Evolutionary conservation across 2,888 invertebrate species (phyloP).

Genomic region (Adelphocoris suturalis): DNA sequence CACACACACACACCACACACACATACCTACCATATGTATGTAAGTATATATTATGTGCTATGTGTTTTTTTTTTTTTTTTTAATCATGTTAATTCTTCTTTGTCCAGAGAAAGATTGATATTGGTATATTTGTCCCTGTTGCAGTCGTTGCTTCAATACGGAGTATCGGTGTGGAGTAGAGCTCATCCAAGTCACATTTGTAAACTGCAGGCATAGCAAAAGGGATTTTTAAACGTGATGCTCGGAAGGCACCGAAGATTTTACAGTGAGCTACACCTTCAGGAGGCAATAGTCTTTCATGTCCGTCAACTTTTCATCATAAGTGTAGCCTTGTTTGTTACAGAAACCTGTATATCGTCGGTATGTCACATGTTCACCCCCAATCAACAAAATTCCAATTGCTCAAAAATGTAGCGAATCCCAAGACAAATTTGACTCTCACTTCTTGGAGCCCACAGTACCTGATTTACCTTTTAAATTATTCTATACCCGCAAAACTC

Average conservation of each 20-base stretch:
- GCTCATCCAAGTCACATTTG: not conserved
- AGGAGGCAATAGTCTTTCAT: no score
- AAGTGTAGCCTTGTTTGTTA: not conserved
- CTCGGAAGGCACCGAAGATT: conserved; percentile 12
- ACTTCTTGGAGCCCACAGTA: no score
- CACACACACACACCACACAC: no score
- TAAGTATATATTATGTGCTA: no score
- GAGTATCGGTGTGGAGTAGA: conserved; percentile 30
- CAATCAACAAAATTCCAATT: not conserved
- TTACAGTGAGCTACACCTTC: conserved; percentile 7
- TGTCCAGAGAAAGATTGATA: no score
- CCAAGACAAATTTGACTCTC: no score
- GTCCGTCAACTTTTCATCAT: not conserved
- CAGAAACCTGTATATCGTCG: no score
- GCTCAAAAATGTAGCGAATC: not conserved
- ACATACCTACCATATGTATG: no score
- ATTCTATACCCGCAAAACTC: no score
- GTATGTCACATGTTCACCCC: no score
- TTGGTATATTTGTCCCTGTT: not conserved
- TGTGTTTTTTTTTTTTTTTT: no score
- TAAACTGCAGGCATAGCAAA: not conserved
- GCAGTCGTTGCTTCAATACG: not conserved
- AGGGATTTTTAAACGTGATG: conserved; percentile 16
- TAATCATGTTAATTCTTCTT: no score
- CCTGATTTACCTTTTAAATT: not conserved